Base-by-base conservation (phyloP, 2,113 vertebrate genomes). In the Zootoca vivipara region DNA sequence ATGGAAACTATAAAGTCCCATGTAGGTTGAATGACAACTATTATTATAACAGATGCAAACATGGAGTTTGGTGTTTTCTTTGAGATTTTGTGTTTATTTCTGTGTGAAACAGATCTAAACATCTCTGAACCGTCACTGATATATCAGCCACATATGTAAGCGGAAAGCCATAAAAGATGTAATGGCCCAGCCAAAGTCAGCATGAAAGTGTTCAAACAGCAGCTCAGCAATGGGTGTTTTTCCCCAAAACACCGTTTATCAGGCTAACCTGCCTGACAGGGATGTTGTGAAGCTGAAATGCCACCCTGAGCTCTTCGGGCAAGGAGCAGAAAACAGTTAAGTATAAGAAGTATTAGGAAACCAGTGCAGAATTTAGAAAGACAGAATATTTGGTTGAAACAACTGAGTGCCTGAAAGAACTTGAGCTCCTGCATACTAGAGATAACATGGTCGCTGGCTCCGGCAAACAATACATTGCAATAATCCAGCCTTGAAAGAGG, bases 381-480 rank as follows among this genome's bases (percentile, higher is more conserved):
- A 42, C 16, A 12, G 73, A 92, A 65, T 35, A 5, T 84, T 90
- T 18, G 56, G 4, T 85, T 88, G 78, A 93, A 94, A 92, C 78
- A 90, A 91, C 69, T 0, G 1, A 92, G 40, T 35, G 40, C 80
- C 77, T 78, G 73, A 35, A 92, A 92, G 87, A 67, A 74, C 85
- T 3, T 30, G 83, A 93, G 87, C 87, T 88, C 84, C 95, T 93
- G 93, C 78, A 73, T 88, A 89, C 0, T 0, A 80, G 84, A 95
- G 93, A 95, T 95, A 94, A 92, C 84, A 70, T 0, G 0, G 89
- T 72, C 58, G 86, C 87, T 91, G 87, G 92, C 91, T 92, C 74
- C 83, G 85, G 87, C 93, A 89, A 94, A 93, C 78, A 95, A 93
- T 93, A 90, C 93, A 92, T 65, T 87, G 75, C 88, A 91, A 79